Conservation (phyloP, 2,888 invertebrate genomes). For the Drosophila parthenogenetica region DNA sequence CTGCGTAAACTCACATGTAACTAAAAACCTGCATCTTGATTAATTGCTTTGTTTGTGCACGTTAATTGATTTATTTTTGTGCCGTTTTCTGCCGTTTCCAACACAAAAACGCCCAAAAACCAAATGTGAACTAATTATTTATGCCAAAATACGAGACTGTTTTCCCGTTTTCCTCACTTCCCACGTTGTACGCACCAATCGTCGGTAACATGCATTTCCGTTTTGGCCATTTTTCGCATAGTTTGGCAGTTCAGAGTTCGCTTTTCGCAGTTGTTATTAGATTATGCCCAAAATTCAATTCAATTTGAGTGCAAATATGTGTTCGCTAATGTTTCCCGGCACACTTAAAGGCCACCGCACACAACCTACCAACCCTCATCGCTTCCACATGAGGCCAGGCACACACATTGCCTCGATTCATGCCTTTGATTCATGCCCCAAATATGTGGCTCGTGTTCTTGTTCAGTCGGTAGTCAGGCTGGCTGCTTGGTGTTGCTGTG, state of each 20-base stretch:
- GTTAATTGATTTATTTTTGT: constrained; percentile 75
- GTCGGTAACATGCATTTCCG: constrained; percentile 45
- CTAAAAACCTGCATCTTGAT: constrained; percentile 73
- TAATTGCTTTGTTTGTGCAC: constrained; percentile 74
- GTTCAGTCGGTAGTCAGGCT: background rate
- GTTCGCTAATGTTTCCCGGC: constrained; percentile 56
- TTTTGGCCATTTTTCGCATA: constrained; percentile 38
- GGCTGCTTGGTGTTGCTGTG: constrained; percentile 13
- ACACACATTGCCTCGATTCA: constrained; percentile 7
- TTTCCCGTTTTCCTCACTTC: too few relatives aligned
- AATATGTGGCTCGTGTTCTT: constrained; percentile 17
- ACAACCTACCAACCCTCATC: background rate
- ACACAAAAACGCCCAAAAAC: constrained; percentile 43
- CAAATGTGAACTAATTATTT: constrained; percentile 59
- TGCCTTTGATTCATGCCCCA: constrained; percentile 54
- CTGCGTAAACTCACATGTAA: constrained; percentile 28
- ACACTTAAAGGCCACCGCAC: constrained; percentile 50
- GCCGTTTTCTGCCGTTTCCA: constrained; percentile 33
- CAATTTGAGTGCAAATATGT: constrained; percentile 78
- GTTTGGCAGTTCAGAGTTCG: constrained; percentile 23
- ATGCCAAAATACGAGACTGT: constrained; percentile 28
- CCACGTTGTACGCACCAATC: background rate
- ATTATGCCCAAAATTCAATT: constrained; percentile 73
- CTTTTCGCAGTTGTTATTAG: constrained; percentile 62
- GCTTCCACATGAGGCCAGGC: background rate